Evolutionary conservation across 2,797 vertebrate genomes (phyloP), one percentile per base, ranked within the genome.

Genomic region (Pelobates cultripes): DNA sequence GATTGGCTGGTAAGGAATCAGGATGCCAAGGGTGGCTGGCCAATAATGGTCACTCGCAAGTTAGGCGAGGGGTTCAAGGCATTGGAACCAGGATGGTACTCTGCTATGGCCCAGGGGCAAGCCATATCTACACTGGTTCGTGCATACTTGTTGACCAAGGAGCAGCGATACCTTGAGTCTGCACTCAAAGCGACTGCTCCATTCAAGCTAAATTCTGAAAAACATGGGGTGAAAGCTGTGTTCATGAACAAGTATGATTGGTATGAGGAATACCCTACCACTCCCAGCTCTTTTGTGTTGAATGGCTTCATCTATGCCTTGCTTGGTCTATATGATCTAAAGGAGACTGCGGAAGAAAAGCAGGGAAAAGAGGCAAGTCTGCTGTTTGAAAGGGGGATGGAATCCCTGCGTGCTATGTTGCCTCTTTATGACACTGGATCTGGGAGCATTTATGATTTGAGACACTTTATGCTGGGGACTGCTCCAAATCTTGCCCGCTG

Each of bases 261-360:
- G 98, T 99, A 99, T 15, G 98, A 99, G 87, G 98, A 99, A 78
- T 99, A 99, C 84, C 98, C 98, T n/a, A 99, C 98, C 68, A 93
- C 94, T 0, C 98, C 98, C 75, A 96, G 97, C 92, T 99, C 98
- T 79, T 99, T 99, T 4, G 98, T 99, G 78, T 92, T 99, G 82
- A 99, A 99, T 13, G 98, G 98, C 68, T 99, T 99, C 92, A 97
- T 99, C 93, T 99, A 99, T 90, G 95, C 98, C 5, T 88, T 99
- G 45, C 94, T 99, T 40, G 98, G 98, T 8, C 94, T 99, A 3
- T 97, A 96, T 17, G 98, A 99, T 88, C 85, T 99, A 79, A 96
- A 96, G 2, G 97, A 99, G 87, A 98, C 97, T 0, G 96, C 97
- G 0, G 96, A 96, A 0, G 97, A 98, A 68, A 93, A 93, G 86